Conservation (phyloP, 2,888 invertebrate genomes). For the Apomyelois bistriatella region DNA sequence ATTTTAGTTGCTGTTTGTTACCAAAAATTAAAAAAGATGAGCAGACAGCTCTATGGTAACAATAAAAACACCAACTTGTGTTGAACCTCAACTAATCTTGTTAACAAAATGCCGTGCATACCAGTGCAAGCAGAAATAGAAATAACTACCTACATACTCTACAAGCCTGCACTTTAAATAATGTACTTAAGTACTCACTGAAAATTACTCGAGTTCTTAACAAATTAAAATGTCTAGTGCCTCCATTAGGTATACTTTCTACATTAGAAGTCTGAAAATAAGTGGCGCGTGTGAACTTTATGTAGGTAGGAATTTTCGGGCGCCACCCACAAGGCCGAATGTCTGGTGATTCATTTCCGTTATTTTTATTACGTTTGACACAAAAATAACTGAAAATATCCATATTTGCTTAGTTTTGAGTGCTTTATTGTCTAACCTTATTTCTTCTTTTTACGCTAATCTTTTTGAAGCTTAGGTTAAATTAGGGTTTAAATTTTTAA, state of each 20-base stretch:
- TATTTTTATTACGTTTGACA: neutral
- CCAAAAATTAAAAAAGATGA: too few relatives aligned
- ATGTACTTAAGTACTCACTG: neutral
- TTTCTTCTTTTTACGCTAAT: too few relatives aligned
- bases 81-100: too few relatives aligned
- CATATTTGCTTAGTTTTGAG: neutral
- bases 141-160: neutral
- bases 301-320: neutral
- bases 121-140: too few relatives aligned
- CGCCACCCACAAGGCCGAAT: neutral
- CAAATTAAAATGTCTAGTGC: neutral
- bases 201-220: neutral
- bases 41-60: too few relatives aligned
- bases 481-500: too few relatives aligned
- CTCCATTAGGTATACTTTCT: conserved; percentile 3
- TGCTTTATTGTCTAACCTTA: neutral
- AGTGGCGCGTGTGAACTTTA: conserved; percentile 1
- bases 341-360: neutral
- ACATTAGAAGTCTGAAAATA: conserved; percentile 1
- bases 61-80: too few relatives aligned
- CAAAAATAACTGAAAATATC: neutral
- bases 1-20: too few relatives aligned
- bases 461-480: too few relatives aligned
- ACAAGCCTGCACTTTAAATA: neutral
- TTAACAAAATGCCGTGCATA: too few relatives aligned